Conservation (phyloP, 2,888 invertebrate genomes). For the Cephus pygmeus region DNA sequence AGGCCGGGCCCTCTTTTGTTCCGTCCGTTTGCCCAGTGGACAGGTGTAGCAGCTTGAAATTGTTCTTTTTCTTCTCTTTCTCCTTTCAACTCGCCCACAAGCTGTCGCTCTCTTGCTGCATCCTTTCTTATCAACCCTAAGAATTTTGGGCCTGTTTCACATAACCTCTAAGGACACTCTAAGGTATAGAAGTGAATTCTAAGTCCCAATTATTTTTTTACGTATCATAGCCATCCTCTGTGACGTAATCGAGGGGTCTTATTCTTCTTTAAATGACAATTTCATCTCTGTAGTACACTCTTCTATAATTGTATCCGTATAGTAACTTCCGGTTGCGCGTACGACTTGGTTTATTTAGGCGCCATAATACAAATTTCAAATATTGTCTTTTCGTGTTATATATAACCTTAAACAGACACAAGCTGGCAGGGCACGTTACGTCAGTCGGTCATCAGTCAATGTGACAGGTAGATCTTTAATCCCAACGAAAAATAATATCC, state of each 20-base stretch:
- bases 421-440: background rate
- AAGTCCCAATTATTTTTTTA: background rate
- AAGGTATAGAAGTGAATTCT: background rate
- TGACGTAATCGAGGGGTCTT: background rate
- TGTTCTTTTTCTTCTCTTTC: constrained; percentile 15
- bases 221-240: background rate
- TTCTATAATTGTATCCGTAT: background rate
- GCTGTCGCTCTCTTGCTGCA: constrained; percentile 37
- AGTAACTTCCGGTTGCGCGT: background rate
- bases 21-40: constrained; percentile 21
- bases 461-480: background rate
- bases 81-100: constrained; percentile 44
- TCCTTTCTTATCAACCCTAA: constrained; percentile 12
- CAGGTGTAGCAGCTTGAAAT: constrained; percentile 46
- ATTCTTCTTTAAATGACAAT: background rate
- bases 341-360: background rate
- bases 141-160: background rate
- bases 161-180: no score
- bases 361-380: background rate
- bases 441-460: background rate
- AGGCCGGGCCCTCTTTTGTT: background rate
- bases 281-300: background rate
- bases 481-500: background rate
- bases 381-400: background rate
- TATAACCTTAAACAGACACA: background rate